Conservation (phyloP, 2,888 invertebrate genomes). For the Melanophora roralis region DNA sequence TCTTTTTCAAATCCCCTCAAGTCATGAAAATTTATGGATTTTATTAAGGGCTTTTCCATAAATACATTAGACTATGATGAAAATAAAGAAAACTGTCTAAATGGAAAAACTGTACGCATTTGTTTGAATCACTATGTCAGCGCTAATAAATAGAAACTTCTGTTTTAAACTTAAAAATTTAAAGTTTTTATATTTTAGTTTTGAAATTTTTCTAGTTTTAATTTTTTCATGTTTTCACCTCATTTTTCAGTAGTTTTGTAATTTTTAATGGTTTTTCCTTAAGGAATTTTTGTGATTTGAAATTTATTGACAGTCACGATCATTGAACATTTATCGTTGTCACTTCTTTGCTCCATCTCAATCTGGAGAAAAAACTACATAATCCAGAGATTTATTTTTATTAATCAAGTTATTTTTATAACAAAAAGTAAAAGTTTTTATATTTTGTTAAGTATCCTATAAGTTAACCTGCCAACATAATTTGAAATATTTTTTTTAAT, state of each 20-base stretch:
- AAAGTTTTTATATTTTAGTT: background rate
- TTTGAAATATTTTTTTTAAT: no score
- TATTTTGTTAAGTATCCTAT: conserved; percentile 18
- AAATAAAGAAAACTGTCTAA: conserved; percentile 4
- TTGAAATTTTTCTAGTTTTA: conserved; percentile 16
- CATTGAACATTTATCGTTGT: conserved; percentile 32
- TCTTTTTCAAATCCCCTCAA: conserved; percentile 38
- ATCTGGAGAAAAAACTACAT: background rate
- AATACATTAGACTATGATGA: background rate
- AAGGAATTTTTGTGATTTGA: conserved; percentile 9
- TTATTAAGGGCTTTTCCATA: conserved; percentile 47
- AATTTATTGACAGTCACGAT: conserved; percentile 21
- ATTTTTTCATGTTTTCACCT: conserved; percentile 38
- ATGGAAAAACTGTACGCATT: conserved; percentile 55
- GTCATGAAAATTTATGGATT: conserved; percentile 42
- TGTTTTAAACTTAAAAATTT: background rate
- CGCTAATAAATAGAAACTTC: conserved; percentile 44
- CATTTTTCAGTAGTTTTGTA: conserved; percentile 8
- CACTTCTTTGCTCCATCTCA: background rate
- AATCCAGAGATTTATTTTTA: background rate
- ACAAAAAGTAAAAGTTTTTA: background rate
- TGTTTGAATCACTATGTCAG: conserved; percentile 40
- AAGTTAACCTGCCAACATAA: conserved; percentile 29
- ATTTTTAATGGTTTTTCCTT: background rate
- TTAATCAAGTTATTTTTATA: conserved; percentile 1